Conservation (phyloP, 2,888 invertebrate species). For the Ectemnius continuus region DNA sequence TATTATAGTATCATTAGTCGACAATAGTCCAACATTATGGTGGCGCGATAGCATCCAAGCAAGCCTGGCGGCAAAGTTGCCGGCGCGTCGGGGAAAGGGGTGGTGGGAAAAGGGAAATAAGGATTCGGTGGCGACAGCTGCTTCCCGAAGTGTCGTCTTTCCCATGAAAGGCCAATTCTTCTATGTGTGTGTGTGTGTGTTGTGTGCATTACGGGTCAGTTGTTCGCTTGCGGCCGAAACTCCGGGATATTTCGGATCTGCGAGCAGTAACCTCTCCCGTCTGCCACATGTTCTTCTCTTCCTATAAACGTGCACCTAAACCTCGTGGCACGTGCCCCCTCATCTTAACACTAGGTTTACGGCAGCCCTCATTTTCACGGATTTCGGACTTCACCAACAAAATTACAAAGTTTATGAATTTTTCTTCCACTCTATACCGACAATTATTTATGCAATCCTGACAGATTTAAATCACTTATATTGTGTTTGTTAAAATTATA, state of each 20-base stretch:
- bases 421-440: too few relatives aligned
- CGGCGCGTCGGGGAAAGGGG: neutral
- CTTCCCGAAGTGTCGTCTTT: constrained; percentile 10
- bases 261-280: constrained; percentile 45
- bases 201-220: constrained; percentile 31
- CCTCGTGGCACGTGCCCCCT: constrained; percentile 53
- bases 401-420: too few relatives aligned
- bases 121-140: constrained; percentile 48
- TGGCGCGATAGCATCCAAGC: neutral
- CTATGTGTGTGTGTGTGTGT: too few relatives aligned
- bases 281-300: constrained; percentile 64
- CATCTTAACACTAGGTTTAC: too few relatives aligned
- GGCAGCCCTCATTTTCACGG: too few relatives aligned
- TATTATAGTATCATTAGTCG: constrained; percentile 36
- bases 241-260: constrained; percentile 39
- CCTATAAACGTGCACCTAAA: constrained; percentile 22
- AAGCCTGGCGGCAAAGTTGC: too few relatives aligned
- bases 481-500: too few relatives aligned
- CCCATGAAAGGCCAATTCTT: neutral
- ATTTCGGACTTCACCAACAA: too few relatives aligned
- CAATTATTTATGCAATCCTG: too few relatives aligned
- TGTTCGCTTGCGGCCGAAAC: constrained; percentile 40
- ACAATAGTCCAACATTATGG: neutral
- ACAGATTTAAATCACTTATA: too few relatives aligned
- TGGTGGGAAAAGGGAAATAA: constrained; percentile 8